Evolutionary conservation across 2,113 vertebrate genomes (phyloP).

Genomic region (Psilopogon haemacephalus): DNA sequence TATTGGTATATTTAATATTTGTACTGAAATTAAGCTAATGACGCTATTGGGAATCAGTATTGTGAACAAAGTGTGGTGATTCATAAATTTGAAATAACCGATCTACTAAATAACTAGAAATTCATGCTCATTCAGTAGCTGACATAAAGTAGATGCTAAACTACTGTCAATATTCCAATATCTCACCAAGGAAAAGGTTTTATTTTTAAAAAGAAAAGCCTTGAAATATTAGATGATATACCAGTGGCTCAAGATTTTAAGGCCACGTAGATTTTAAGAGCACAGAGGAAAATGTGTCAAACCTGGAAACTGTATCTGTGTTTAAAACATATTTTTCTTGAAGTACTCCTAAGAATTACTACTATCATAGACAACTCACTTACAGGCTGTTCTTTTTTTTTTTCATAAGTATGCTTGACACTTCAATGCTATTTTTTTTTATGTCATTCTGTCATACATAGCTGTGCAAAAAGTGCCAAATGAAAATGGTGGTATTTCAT

Average conservation of each 20-base stretch:
- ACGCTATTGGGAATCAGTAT: not conserved
- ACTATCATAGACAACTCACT: not conserved
- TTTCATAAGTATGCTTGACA: not conserved
- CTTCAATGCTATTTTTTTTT: conserved; percentile 12
- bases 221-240: not conserved
- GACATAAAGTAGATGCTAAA: not conserved
- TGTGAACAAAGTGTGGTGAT: not conserved
- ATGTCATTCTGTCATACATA: not conserved
- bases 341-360: not conserved
- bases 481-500: conserved; percentile 16
- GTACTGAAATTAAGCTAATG: not conserved
- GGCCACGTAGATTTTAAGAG: not conserved
- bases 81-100: not conserved
- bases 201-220: not conserved
- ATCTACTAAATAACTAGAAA: conserved; percentile 6
- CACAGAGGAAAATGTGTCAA: not conserved
- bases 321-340: not conserved
- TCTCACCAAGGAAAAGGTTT: not conserved
- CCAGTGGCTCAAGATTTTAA: not conserved
- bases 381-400: not conserved
- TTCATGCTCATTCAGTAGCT: not conserved
- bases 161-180: not conserved
- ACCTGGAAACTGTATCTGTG: not conserved
- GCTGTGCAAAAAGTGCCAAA: conserved; percentile 3
- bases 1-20: not conserved